These are phyloP conservation scores for Steatocranus sp. DNA, from an alignment of 2,797 vertebrate species.

Conservation along the genomic window DNA sequence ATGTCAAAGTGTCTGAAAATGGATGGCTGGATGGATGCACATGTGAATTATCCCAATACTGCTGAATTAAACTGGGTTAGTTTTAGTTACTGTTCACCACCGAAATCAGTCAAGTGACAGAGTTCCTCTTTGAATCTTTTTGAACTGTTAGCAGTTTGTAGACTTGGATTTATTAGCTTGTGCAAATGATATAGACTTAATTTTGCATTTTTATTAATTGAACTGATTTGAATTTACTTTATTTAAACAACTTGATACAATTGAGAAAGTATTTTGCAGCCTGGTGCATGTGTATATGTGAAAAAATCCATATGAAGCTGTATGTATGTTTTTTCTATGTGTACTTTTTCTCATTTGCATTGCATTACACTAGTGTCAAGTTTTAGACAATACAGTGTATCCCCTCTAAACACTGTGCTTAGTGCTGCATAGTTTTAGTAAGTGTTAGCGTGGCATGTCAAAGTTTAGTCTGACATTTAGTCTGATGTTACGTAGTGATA, in stretches of 20 bases:
- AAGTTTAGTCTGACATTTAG: neutral
- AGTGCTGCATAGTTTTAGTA: neutral
- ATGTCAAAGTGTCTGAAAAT: neutral
- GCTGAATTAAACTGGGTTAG: neutral
- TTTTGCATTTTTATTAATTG: neutral
- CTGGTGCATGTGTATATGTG: neutral
- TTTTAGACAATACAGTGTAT: neutral
- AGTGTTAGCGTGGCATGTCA: neutral
- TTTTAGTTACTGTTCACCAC: neutral
- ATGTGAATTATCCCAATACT: fast-evolving
- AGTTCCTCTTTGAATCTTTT: neutral
- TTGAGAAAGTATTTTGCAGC: neutral
- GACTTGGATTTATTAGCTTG: neutral
- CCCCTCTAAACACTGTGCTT: neutral
- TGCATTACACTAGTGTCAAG: neutral
- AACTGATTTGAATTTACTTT: neutral
- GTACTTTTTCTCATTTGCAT: neutral
- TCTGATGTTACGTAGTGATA: neutral
- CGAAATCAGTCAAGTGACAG: neutral
- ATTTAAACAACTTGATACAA: neutral
- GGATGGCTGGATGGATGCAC: neutral
- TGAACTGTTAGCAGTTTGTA: neutral
- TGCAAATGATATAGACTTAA: neutral
- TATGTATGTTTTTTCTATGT: neutral
- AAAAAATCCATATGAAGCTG: neutral